A percentile compares a stretch with the other conserved stretches of the same genome.
Evolutionary conservation across 2,113 vertebrate species (phyloP).

Genomic region (Dolichotis patagonum): DNA sequence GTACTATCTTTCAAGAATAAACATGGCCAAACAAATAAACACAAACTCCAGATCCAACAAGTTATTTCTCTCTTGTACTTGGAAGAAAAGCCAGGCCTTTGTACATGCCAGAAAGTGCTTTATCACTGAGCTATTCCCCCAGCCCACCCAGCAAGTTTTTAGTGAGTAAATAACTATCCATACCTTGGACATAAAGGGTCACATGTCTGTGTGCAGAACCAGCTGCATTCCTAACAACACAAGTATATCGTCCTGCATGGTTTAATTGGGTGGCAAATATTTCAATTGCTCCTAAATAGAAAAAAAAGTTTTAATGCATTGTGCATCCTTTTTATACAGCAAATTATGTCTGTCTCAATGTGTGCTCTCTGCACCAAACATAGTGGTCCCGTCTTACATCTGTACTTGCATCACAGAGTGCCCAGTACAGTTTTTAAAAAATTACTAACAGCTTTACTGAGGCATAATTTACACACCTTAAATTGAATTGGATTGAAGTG

Average conservation of each 20-base stretch:
- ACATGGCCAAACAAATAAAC: neutral
- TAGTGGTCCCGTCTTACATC: neutral
- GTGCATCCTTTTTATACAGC: neutral
- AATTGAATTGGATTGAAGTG: neutral
- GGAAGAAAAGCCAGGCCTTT: neutral
- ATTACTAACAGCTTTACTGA: neutral
- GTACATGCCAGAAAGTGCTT: neutral
- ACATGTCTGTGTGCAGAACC: slow-evolving; percentile 92
- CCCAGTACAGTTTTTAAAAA: neutral
- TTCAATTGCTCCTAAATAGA: slow-evolving; percentile 91
- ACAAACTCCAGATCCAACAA: neutral
- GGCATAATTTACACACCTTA: neutral
- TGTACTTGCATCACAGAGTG: neutral
- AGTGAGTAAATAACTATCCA: slow-evolving; percentile 12
- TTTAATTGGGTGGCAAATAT: slow-evolving; percentile 89
- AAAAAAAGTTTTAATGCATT: neutral
- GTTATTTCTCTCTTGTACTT: neutral
- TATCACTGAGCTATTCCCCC: neutral
- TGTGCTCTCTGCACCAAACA: neutral
- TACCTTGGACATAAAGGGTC: slow-evolving; percentile 94
- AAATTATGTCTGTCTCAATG: neutral
- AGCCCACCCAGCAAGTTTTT: neutral
- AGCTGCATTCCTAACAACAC: slow-evolving; percentile 91
- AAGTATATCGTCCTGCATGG: slow-evolving; percentile 93
- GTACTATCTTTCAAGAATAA: neutral